Percentiles rank a stretch among this genome's conserved stretches.
These are phyloP conservation scores for Epicampocera succincta DNA, from an alignment of 2,888 invertebrate species.

Conservation along the genomic window DNA sequence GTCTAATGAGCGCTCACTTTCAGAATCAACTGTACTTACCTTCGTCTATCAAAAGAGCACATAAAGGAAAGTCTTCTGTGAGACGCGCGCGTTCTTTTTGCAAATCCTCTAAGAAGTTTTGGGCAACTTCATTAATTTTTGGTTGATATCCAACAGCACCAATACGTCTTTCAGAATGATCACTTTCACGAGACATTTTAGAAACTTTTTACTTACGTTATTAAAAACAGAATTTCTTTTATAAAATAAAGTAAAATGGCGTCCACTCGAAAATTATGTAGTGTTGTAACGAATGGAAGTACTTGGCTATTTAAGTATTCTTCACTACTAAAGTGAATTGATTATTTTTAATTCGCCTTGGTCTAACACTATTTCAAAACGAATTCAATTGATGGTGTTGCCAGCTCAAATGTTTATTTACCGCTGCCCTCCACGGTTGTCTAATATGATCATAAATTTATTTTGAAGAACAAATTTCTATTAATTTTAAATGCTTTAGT, in stretches of 20 bases:
- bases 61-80: slow-evolving; percentile 76
- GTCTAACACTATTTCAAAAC: no score
- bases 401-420: no score
- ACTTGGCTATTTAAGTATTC: background rate
- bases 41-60: slow-evolving; percentile 78
- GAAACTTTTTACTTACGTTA: no score
- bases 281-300: background rate
- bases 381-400: no score
- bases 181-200: slow-evolving; percentile 27
- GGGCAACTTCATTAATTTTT: slow-evolving; percentile 78
- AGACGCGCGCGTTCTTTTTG: slow-evolving; percentile 76
- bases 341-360: no score
- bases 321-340: no score
- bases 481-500: background rate
- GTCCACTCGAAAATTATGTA: background rate
- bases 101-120: slow-evolving; percentile 78
- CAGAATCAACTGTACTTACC: slow-evolving; percentile 68
- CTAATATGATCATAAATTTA: no score
- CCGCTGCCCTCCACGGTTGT: no score
- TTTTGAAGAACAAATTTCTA: no score
- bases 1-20: background rate
- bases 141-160: slow-evolving; percentile 74
- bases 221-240: background rate
- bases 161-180: slow-evolving; percentile 55
- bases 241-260: slow-evolving; percentile 20